phyloP scores from a whole-genome alignment of 2,113 vertebrate species.

The Pygoscelis adeliae region DNA sequence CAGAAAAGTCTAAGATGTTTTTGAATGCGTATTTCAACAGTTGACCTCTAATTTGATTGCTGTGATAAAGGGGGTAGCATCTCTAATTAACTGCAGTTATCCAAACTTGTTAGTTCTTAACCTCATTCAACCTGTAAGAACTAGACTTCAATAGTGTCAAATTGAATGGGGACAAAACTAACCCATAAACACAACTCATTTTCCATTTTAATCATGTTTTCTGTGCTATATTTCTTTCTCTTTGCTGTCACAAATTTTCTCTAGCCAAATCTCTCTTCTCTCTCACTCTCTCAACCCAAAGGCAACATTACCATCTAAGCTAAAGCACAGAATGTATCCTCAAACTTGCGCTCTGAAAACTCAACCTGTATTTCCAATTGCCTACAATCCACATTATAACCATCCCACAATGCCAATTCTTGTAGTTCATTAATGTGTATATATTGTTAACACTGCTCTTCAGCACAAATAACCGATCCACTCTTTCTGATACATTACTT shows the following conservation, averaged over 20 bases:
- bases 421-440: neutral
- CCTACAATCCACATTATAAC: neutral
- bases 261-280: neutral
- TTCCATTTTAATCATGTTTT: neutral
- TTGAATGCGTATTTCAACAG: neutral
- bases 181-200: neutral
- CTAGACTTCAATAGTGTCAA: neutral
- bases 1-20: neutral
- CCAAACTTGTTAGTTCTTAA: neutral
- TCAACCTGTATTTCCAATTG: neutral
- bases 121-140: neutral
- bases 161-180: neutral
- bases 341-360: neutral
- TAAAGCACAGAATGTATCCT: neutral
- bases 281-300: neutral
- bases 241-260: neutral
- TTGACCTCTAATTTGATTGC: neutral
- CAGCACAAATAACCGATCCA: no score
- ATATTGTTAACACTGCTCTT: neutral
- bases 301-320: neutral
- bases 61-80: neutral
- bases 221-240: neutral
- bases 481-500: no score
- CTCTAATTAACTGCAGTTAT: neutral
- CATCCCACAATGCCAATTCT: neutral